Evolutionary conservation across 1,140 invertebrate species (phyloP), one percentile per base, ranked within the genome.

Genomic region (Saccostrea echinata): DNA sequence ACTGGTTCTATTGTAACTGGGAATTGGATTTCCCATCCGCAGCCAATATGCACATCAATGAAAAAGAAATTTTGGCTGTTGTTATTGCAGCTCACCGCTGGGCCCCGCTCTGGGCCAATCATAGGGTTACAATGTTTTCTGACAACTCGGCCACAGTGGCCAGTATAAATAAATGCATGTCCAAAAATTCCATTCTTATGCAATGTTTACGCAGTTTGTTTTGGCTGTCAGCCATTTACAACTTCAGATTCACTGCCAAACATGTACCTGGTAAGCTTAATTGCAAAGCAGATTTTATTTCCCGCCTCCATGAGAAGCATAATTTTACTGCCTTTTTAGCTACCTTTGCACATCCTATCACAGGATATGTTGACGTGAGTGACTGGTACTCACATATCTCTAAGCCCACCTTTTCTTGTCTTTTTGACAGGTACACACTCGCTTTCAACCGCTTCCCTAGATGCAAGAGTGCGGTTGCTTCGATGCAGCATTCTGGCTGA

Each of bases 1-100:
- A 82, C 21, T 82, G 76, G 71, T 86, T 86, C n/a, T 82, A 86
- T n/a, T 76, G 71, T 13, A 35, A 61, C 35, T 82, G 76, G 53
- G 18, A 43, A 4, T 8, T 2, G 9, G 85, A 86, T 43, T 57
- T 18, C 16, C 85, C 85, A 3, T 18, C 12, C 12, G 16, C 52
- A 53, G 0, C 27, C n/a, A 11, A 57, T 13, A 57, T 53, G 9
- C 85, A 86, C 35, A 86, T 86, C 21, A 86, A 86, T 86, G 85
- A 86, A 24, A 30, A 81, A n/a, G 76, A 82, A 21, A 30, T 80
- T n/a, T 35, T 86, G 24, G 52, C 76, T 11, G 85, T 86, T 82
- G 21, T 61, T 12, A 33, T 86, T n/a, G 85, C 76, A 8, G 53
- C 53, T 1, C 57, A 82, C n/a, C 53, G 55, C 9, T 86, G 85